Evolutionary conservation across 2,113 vertebrate genomes (phyloP).

Genomic region (Anoplopoma fimbria): DNA sequence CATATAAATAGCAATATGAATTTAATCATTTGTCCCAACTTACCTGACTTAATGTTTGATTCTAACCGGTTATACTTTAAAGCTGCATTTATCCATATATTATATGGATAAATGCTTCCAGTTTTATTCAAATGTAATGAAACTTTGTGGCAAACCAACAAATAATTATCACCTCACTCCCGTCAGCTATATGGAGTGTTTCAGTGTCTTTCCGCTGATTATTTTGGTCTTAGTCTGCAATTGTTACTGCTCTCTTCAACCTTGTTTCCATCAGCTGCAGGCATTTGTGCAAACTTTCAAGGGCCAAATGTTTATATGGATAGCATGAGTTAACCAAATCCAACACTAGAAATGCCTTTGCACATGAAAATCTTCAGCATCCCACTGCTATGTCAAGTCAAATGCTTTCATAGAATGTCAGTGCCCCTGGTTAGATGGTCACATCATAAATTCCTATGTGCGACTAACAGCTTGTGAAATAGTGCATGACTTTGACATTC

Average conservation of each 20-base stretch:
- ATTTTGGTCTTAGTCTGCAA: neutral
- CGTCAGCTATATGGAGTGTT: neutral
- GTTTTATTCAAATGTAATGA: neutral
- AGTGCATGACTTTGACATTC: neutral
- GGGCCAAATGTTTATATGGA: conserved; percentile 21
- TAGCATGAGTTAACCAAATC: conserved; percentile 15
- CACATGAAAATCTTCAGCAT: neutral
- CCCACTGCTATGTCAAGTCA: neutral
- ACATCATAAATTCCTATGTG: neutral
- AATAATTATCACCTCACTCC: neutral
- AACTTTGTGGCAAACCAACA: neutral
- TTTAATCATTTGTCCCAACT: neutral
- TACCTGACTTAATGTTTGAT: neutral
- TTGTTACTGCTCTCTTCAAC: neutral
- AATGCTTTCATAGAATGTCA: neutral
- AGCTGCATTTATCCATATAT: neutral
- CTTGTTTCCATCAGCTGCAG: too few species aligned
- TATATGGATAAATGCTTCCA: neutral
- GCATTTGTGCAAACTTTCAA: neutral
- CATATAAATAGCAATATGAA: neutral
- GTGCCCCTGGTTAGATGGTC: neutral
- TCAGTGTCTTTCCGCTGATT: neutral
- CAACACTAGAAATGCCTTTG: neutral
- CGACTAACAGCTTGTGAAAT: conserved; percentile 2
- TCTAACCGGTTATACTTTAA: neutral